Base-by-base conservation (phyloP, 2,888 invertebrate genomes). In the Rhogogaster chlorosoma region DNA sequence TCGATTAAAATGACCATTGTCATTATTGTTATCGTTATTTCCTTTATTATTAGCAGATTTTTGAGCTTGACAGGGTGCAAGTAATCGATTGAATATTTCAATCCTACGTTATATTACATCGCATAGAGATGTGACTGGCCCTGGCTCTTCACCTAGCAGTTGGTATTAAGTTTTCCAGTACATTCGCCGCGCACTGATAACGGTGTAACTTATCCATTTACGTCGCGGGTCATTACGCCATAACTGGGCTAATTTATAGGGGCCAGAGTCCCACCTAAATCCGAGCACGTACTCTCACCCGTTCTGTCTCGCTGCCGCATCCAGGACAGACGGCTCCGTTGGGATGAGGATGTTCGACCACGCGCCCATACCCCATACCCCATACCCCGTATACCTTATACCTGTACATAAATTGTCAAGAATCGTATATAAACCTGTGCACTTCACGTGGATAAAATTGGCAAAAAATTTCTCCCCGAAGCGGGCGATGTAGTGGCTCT, bases 141-240 rank as follows among this genome's bases (percentile, higher is more conserved):
- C 26, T 32, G 18, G 32, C 32, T 67, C 67, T 61, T 42, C 67
- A 32, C 18, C 67, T 36, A 73, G 26, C 75, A 38, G 83, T 49
- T 61, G 84, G 86, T 86, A 86, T 86, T 87, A 87, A 86, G 86
- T 87, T 86, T 86, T 85, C 86, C 85, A 67, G 82, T 84, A 85
- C 85, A 85, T 86, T 85, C 86, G 70, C 70, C 38, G 80, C 80
- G 84, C 84, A 82, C 67, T 71, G 86, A 86, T 86, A 85, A 84
- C 84, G 80, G 22, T 84, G 85, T 70, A 87, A 87, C 87, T 86
- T 86, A 86, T 83, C 83, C 85, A 85, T 86, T 86, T 83, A 77
- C 84, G 85, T 86, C 73, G 85, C 86, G 84, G 86, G 86, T 87
- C 87, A 86, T 87, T 87, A 87, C 84, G 84, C 85, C 82, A 85